Percentiles rank a stretch among this genome's conserved stretches.
These are phyloP conservation scores for Oryzias melastigma DNA, from an alignment of 2,113 vertebrate species.

Conservation along the genomic window DNA sequence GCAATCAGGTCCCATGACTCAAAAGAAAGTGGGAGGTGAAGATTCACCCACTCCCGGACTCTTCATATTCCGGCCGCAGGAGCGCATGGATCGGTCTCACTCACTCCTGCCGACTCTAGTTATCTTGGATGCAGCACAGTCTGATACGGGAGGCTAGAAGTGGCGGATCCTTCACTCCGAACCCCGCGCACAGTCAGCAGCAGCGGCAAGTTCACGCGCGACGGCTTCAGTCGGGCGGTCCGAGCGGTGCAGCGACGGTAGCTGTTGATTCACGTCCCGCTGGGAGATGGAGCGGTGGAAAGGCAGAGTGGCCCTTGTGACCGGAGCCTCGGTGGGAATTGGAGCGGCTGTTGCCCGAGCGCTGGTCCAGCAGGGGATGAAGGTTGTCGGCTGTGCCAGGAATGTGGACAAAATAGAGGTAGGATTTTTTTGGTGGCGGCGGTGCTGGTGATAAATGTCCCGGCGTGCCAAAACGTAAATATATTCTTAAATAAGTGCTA, in stretches of 20 bases:
- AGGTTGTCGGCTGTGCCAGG: constrained; percentile 91
- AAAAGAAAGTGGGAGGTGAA: constrained; percentile 63
- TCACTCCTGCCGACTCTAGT: constrained; percentile 27
- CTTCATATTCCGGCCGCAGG: constrained; percentile 68
- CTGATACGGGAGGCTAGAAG: constrained; percentile 21
- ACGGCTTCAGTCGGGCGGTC: neutral
- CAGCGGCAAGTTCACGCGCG: neutral
- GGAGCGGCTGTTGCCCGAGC: constrained; percentile 90
- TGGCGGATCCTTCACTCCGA: constrained; percentile 28
- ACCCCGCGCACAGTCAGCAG: neutral
- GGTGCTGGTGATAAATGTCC: no score
- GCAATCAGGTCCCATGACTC: neutral
- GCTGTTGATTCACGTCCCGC: constrained; percentile 14
- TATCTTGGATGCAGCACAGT: constrained; percentile 51
- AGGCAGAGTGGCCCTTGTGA: constrained; percentile 90
- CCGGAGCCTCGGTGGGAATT: constrained; percentile 91
- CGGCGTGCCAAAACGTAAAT: neutral
- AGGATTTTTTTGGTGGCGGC: constrained; percentile 18
- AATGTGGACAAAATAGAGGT: constrained; percentile 94
- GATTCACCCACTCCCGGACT: constrained; percentile 38
- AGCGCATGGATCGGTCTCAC: constrained; percentile 60
- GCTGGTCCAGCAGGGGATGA: constrained; percentile 91
- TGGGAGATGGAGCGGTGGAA: constrained; percentile 88
- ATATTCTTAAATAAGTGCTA: neutral
- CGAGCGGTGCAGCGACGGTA: neutral